Percentiles rank a stretch among this genome's conserved stretches.
Evolutionary conservation across 2,888 invertebrate species (phyloP).

Genomic region (Meganola albula): DNA sequence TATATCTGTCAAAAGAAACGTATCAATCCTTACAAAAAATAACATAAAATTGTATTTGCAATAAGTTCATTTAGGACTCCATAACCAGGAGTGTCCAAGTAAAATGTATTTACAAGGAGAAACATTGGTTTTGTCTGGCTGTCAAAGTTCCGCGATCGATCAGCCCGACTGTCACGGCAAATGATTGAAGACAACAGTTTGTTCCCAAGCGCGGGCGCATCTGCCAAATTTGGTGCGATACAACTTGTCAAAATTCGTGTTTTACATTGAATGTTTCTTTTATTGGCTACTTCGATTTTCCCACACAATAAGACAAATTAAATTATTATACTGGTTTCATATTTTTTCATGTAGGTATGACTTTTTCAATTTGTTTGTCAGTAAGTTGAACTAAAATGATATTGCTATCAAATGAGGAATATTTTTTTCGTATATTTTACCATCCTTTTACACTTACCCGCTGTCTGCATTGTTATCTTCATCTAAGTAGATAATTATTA

Average conservation of each 20-base stretch:
- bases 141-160: slow-evolving; percentile 41
- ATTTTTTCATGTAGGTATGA: too few relatives aligned
- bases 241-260: slow-evolving; percentile 31
- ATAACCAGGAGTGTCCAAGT: background rate
- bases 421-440: too few relatives aligned
- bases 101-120: slow-evolving; percentile 12
- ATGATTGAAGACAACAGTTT: slow-evolving; percentile 38
- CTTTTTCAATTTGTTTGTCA: too few relatives aligned
- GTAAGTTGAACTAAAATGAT: too few relatives aligned
- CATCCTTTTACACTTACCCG: too few relatives aligned
- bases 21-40: too few relatives aligned
- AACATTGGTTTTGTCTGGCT: slow-evolving; percentile 26
- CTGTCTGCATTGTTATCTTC: too few relatives aligned
- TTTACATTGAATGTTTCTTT: slow-evolving; percentile 10
- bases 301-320: slow-evolving; percentile 16
- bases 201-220: slow-evolving; percentile 29
- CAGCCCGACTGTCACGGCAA: slow-evolving; percentile 35
- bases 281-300: slow-evolving; percentile 14
- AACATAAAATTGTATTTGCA: too few relatives aligned
- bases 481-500: too few relatives aligned
- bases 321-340: too few relatives aligned
- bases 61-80: slow-evolving; percentile 24
- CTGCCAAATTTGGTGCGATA: slow-evolving; percentile 42
- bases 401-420: too few relatives aligned
- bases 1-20: too few relatives aligned